Evolutionary conservation across 2,888 invertebrate species (phyloP).

Genomic region (Ochropacha duplaris): DNA sequence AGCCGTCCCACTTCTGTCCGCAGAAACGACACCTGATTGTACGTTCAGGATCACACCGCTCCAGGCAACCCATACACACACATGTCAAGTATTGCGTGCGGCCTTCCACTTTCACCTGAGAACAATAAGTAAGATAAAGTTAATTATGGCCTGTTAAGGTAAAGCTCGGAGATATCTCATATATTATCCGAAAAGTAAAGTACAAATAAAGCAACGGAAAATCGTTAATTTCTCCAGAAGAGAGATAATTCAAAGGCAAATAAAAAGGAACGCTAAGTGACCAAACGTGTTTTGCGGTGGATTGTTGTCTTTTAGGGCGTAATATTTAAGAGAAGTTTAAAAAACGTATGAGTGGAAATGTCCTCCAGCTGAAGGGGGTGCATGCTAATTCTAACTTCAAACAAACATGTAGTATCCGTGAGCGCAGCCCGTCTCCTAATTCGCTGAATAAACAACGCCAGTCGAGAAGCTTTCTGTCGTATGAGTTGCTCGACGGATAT

Average conservation of each 20-base stretch:
- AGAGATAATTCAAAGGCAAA: not conserved
- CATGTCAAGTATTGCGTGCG: conserved; percentile 95
- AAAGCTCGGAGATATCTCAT: conserved; percentile 1
- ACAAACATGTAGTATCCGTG: conserved; percentile 55
- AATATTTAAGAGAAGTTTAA: conserved; percentile 7
- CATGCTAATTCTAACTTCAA: conserved; percentile 63
- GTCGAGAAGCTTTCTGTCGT: conserved; percentile 35
- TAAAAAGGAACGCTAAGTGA: not conserved
- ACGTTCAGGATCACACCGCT: conserved; percentile 89
- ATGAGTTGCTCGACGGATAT: conserved; percentile 38
- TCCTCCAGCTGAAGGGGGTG: conserved; percentile 22
- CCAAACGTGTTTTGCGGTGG: conserved; percentile 7
- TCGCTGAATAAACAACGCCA: conserved; percentile 46
- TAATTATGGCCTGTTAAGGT: not conserved
- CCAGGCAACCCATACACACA: conserved; percentile 97
- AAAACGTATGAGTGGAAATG: conserved; percentile 11
- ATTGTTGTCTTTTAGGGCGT: not conserved
- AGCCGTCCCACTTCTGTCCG: conserved; percentile 94
- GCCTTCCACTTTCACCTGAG: conserved; percentile 95
- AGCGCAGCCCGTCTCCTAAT: conserved; percentile 56
- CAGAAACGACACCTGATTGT: conserved; percentile 93
- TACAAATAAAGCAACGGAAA: not conserved
- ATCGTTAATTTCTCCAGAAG: not conserved
- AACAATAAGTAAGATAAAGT: conserved; percentile 13
- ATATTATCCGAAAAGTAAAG: not conserved